These are phyloP conservation scores for Andrena hattorfiana DNA, from an alignment of 2,888 invertebrate genomes.

Conservation along the genomic window DNA sequence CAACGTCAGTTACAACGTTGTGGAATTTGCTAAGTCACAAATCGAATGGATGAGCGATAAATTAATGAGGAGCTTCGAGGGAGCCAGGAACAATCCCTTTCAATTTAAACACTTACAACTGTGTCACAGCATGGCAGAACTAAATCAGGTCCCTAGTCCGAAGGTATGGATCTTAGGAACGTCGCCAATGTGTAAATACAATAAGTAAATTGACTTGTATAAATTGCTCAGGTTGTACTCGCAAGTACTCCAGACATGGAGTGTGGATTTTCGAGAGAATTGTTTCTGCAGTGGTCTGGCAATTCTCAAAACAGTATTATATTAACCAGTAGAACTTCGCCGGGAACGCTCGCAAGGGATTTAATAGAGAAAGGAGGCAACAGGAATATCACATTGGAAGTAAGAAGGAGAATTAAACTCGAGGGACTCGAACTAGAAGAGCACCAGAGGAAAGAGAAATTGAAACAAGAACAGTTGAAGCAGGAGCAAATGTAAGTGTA, in stretches of 20 bases:
- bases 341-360: conserved; percentile 92
- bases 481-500: conserved; percentile 84
- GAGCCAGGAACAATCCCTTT: conserved; percentile 97
- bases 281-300: conserved; percentile 97
- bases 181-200: conserved; percentile 7
- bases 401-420: conserved; percentile 90
- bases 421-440: conserved; percentile 93
- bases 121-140: conserved; percentile 96
- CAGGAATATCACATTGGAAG: conserved; percentile 89
- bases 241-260: conserved; percentile 98
- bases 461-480: conserved; percentile 85
- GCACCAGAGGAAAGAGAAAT: conserved; percentile 89
- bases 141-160: conserved; percentile 94
- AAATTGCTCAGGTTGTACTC: conserved; percentile 90
- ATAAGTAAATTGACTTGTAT: conserved; percentile 21
- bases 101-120: conserved; percentile 97
- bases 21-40: conserved; percentile 99
- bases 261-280: conserved; percentile 96
- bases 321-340: conserved; percentile 94
- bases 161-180: conserved; percentile 86
- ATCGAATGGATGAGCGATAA: conserved; percentile 99
- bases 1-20: conserved; percentile 99
- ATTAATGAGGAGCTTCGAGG: conserved; percentile 96
- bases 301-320: conserved; percentile 97
- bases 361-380: conserved; percentile 92